A percentile compares a stretch with the other conserved stretches of the same genome.
phyloP scores from a whole-genome alignment of 1,140 invertebrate genomes.

The Cylas formicarius region DNA sequence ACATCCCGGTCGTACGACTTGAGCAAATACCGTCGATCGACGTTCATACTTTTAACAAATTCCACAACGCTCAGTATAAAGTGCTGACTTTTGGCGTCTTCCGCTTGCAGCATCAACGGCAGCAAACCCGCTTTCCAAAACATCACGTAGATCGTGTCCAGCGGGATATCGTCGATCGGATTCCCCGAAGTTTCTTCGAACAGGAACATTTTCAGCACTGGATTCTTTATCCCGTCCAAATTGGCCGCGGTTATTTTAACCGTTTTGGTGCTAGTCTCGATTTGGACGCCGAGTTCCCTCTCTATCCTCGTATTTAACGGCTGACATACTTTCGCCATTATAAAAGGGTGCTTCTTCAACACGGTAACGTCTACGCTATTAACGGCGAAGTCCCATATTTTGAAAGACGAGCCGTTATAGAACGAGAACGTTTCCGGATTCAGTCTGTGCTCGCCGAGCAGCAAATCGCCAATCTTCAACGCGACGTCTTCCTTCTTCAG shows the following conservation, averaged over 20 bases:
- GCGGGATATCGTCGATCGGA: constrained; percentile 1
- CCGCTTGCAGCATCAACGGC: constrained; percentile 6
- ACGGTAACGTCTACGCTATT: constrained; percentile 12
- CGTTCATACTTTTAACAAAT: constrained; percentile 8
- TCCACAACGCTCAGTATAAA: constrained; percentile 5
- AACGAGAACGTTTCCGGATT: not conserved
- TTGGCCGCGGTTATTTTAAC: constrained; percentile 2
- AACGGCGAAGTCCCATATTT: constrained; percentile 11
- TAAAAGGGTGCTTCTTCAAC: constrained; percentile 9
- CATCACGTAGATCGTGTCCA: constrained; percentile 9
- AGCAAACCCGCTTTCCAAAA: constrained; percentile 20
- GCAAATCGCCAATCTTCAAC: constrained; percentile 13
- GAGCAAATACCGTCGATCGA: constrained; percentile 11
- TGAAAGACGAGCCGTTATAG: not conserved
- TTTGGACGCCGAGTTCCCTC: constrained; percentile 4
- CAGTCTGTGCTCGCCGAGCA: constrained; percentile 8
- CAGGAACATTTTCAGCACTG: constrained; percentile 17
- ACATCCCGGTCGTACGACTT: constrained; percentile 7
- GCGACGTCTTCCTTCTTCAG: constrained; percentile 20
- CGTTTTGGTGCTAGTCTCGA: constrained; percentile 6
- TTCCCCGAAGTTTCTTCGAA: constrained; percentile 16
- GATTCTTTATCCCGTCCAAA: constrained; percentile 1
- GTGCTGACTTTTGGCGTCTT: constrained; percentile 8
- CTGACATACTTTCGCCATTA: constrained; percentile 11
- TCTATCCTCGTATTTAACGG: constrained; percentile 14